Percentiles rank a stretch among this genome's conserved stretches.
phyloP scores from a whole-genome alignment of 2,113 vertebrate species.

The Oceanodroma tethys region DNA sequence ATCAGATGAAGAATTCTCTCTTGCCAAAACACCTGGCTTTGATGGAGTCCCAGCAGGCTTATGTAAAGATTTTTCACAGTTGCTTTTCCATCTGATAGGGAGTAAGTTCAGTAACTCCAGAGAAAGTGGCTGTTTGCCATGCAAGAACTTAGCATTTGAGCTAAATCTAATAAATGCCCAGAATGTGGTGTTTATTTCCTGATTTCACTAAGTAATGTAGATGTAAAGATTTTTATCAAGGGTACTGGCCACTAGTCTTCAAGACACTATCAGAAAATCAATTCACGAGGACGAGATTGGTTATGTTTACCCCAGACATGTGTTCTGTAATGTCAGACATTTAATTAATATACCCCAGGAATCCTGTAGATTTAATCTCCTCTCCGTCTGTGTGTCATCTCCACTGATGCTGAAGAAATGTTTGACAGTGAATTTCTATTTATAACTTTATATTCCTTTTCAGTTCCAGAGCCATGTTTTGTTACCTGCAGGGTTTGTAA shows the following conservation, averaged over 20 bases:
- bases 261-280: slow-evolving; percentile 71
- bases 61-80: slow-evolving; percentile 4
- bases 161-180: slow-evolving; percentile 42
- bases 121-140: slow-evolving; percentile 10
- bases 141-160: slow-evolving; percentile 34
- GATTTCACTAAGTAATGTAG: slow-evolving; percentile 44
- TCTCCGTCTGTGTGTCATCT: slow-evolving; percentile 39
- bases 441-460: slow-evolving; percentile 44
- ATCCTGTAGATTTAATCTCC: slow-evolving; percentile 65
- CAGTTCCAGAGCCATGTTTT: slow-evolving; percentile 7
- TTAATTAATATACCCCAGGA: slow-evolving; percentile 67
- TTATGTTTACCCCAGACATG: slow-evolving; percentile 51
- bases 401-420: slow-evolving; percentile 28
- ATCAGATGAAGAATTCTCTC: background rate
- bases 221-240: slow-evolving; percentile 59
- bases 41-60: background rate
- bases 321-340: slow-evolving; percentile 62
- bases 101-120: slow-evolving; percentile 23
- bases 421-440: slow-evolving; percentile 58
- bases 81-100: slow-evolving; percentile 24
- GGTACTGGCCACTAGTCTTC: slow-evolving; percentile 33
- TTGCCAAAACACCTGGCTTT: background rate
- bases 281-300: slow-evolving; percentile 51
- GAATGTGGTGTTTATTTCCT: slow-evolving; percentile 28
- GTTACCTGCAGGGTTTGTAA: slow-evolving; percentile 1